Percentiles rank a stretch among this genome's conserved stretches.
These are phyloP conservation scores for Apis florea DNA, from an alignment of 1,140 invertebrate species.

Conservation along the genomic window DNA sequence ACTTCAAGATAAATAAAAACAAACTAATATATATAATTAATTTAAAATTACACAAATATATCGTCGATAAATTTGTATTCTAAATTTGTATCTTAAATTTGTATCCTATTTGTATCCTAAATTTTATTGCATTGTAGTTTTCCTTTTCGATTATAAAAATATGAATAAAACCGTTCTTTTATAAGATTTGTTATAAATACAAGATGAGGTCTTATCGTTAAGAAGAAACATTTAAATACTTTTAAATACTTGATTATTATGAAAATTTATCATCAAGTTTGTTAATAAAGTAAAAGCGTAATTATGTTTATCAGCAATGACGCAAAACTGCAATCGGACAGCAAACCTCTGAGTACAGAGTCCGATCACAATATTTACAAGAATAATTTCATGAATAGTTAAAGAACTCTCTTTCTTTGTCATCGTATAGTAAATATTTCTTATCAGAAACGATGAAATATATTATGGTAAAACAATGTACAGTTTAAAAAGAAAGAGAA, in stretches of 20 bases:
- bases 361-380: neutral
- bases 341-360: neutral
- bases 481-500: no score
- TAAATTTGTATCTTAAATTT: neutral
- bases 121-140: neutral
- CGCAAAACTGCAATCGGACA: neutral
- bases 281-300: slow-evolving; percentile 37
- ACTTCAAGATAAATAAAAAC: neutral
- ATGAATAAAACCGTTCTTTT: neutral
- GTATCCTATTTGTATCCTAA: no score
- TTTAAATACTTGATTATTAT: neutral
- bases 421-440: slow-evolving; percentile 23
- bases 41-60: neutral
- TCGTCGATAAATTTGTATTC: neutral
- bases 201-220: slow-evolving; percentile 4
- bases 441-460: neutral
- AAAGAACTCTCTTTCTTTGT: neutral
- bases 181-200: neutral
- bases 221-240: neutral
- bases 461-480: neutral
- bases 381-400: slow-evolving; percentile 10
- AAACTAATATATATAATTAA: neutral
- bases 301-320: slow-evolving; percentile 10
- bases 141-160: neutral
- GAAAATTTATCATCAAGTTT: slow-evolving; percentile 35